phyloP scores from a whole-genome alignment of 2,797 vertebrate species.

The Cryptoblepharus egeriae region DNA sequence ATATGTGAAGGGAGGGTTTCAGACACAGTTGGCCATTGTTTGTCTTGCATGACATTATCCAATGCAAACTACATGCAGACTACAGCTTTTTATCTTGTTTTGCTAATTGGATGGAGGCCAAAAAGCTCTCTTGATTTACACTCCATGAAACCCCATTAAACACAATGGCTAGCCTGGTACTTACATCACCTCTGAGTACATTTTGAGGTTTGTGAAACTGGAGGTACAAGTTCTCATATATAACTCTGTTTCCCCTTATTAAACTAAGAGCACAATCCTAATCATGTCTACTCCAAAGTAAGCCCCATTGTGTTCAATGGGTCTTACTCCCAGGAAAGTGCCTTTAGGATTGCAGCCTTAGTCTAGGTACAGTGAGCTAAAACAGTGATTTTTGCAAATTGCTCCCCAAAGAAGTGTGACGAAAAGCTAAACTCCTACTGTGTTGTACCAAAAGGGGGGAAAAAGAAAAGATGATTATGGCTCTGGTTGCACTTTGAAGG shows the following conservation, averaged over 20 bases:
- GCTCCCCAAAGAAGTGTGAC: background rate
- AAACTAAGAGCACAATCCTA: too few species aligned
- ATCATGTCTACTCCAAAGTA: too few species aligned
- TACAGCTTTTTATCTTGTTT: background rate
- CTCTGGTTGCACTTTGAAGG: background rate
- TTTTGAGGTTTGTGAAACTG: background rate
- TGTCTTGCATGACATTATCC: background rate
- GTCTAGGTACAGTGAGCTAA: constrained; percentile 7
- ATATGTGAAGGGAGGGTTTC: background rate
- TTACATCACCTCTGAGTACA: constrained; percentile 9
- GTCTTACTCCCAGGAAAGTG: too few species aligned
- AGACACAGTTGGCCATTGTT: background rate
- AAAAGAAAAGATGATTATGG: constrained; percentile 15
- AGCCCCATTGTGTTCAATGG: too few species aligned
- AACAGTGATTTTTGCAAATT: constrained; percentile 11
- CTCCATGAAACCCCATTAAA: background rate
- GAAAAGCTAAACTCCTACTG: background rate
- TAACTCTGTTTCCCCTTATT: constrained; percentile 1
- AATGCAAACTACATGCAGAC: background rate
- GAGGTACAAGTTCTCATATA: background rate
- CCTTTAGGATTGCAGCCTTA: too few species aligned
- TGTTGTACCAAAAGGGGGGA: background rate
- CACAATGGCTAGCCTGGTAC: background rate
- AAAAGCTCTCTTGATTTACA: constrained; percentile 4
- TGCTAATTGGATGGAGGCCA: background rate